Base-by-base conservation (phyloP, 1,140 invertebrate species). In the Tetramorium alpestre region DNA sequence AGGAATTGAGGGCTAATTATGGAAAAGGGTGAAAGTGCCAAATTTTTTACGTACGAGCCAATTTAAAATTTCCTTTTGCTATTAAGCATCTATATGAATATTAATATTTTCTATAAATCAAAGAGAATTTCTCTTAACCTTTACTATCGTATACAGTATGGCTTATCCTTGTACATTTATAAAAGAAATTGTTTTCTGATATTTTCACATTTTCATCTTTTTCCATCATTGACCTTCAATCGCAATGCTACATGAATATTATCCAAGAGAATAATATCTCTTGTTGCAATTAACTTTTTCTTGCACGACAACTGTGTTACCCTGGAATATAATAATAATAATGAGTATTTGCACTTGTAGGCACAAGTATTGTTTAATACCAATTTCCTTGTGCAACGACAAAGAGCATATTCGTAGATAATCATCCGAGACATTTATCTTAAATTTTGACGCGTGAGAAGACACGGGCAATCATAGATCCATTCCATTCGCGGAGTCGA, bases 161-260 rank as follows among this genome's bases (percentile, higher is more conserved):
- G 33, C 33, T 4, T 33, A 33, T 33, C 3, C 33, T 33, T 33
- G 4, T 33, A 33, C 33, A 4, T 33, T 33, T 33, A 33, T 33
- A 33, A 33, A 33, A 33, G 33, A 33, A 33, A 33, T 33, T 33
- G 33, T 33, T 33, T 33, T 4, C 33, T 33, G 33, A 33, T 33
- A 33, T 33, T 33, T 33, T 33, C 0, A 33, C 33, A 33, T 4
- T 33, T 33, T 33, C 3, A 33, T 4, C 33, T 4, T 33, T 33
- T 33, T 33, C 33, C 4, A 33, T 33, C 33, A 33, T 4, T 33
- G 33, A 0, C 3, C 33, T 4, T 33, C 33, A 33, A 33, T 33
- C n/a, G 44, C 16, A 25, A 25, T 44, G 28, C 33, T 16, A 64
- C 33, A 85, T 7, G 47, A 76, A 85, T 49, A 47, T 62, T 62